These are phyloP conservation scores for Acanthornis magna DNA, from an alignment of 2,797 vertebrate genomes.

Conservation along the genomic window DNA sequence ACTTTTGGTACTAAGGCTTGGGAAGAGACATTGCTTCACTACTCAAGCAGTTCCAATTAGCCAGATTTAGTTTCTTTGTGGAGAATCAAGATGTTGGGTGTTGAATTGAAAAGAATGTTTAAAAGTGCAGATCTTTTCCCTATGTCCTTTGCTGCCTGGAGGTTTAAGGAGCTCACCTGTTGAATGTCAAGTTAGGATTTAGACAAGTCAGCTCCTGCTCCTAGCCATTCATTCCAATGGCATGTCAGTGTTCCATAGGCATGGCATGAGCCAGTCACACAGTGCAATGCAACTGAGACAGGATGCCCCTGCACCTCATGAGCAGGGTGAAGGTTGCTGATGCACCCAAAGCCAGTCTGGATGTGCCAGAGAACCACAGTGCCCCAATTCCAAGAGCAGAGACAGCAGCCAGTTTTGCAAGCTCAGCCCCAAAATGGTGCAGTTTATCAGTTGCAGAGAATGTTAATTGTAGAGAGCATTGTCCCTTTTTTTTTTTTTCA, in stretches of 20 bases:
- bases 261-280: fast-evolving
- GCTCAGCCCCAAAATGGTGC: background rate
- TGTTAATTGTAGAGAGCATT: background rate
- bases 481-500: background rate
- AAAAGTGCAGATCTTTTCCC: background rate
- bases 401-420: background rate
- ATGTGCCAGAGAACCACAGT: background rate
- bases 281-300: background rate
- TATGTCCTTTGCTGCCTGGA: background rate
- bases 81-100: background rate
- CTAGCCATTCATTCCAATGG: background rate
- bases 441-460: background rate
- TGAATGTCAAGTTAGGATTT: background rate
- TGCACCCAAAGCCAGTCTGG: background rate
- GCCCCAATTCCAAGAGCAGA: background rate
- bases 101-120: background rate
- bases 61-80: background rate
- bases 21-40: background rate
- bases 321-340: background rate
- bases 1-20: background rate
- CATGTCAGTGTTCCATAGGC: background rate
- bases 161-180: background rate
- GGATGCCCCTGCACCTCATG: background rate
- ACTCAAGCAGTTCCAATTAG: background rate
- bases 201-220: background rate